Evolutionary conservation across 37 sponge, comb jelly and placozoan species (phyloP).

Genomic region (Oopsacas minuta): DNA sequence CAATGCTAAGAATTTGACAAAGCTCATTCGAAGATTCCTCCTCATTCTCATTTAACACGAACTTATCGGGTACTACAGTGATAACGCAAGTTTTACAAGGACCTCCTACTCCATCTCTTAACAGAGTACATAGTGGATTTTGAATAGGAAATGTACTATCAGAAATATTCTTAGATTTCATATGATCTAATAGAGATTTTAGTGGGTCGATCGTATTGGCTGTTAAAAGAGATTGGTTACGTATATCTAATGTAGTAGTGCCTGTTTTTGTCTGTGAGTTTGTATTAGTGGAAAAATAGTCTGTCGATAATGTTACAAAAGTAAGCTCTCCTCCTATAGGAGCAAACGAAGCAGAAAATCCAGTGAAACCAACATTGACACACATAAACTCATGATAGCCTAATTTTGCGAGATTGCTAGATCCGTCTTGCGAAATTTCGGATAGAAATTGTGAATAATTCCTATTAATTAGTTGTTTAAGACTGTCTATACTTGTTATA

Average conservation of each 20-base stretch:
- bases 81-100: not conserved
- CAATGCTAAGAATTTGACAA: not conserved
- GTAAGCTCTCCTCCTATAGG: not conserved
- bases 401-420: not conserved
- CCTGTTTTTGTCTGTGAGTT: not conserved
- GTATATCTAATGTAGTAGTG: not conserved
- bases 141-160: not conserved
- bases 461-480: not conserved
- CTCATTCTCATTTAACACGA: not conserved
- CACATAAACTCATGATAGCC: constrained; percentile 11
- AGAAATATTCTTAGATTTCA: not conserved
- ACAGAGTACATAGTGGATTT: not conserved
- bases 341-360: constrained; percentile 16
- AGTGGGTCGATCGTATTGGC: not conserved
- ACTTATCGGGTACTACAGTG: not conserved
- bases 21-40: not conserved
- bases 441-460: not conserved
- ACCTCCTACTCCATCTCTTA: not conserved
- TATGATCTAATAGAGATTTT: not conserved
- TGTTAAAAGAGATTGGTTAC: not conserved
- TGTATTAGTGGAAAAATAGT: not conserved
- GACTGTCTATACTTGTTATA: not conserved
- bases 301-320: not conserved
- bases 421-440: not conserved
- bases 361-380: constrained; percentile 5